Conservation (phyloP, 2,113 vertebrate genomes). For the Otis tarda region DNA sequence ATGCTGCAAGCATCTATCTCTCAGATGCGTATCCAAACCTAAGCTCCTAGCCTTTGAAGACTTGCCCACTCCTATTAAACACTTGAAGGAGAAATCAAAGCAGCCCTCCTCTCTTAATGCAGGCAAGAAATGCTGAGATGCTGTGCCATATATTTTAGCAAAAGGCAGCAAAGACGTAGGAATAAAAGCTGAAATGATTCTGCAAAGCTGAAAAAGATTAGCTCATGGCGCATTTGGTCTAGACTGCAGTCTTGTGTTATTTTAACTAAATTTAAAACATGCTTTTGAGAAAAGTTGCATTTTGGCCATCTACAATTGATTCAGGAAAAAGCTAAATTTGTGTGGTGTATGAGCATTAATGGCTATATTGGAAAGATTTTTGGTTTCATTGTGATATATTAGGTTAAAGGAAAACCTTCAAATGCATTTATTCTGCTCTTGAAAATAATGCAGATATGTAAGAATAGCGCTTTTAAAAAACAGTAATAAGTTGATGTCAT, state of each 20-base stretch:
- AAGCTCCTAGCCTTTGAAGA: background rate
- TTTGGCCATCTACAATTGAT: background rate
- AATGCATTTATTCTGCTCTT: background rate
- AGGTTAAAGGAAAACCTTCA: background rate
- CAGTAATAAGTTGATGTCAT: background rate
- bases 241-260: background rate
- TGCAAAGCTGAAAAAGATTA: constrained; percentile 22
- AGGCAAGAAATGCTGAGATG: background rate
- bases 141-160: constrained; percentile 19
- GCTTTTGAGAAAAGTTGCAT: background rate
- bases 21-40: background rate
- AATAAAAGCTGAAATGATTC: constrained; percentile 6
- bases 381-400: background rate
- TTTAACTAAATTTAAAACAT: constrained; percentile 40
- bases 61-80: background rate
- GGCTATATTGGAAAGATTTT: background rate
- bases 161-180: background rate
- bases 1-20: background rate
- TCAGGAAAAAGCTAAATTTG: background rate
- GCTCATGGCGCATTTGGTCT: background rate
- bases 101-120: background rate
- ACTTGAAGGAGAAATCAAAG: background rate
- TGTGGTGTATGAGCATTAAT: background rate
- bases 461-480: background rate
- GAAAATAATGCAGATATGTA: background rate